These are phyloP conservation scores for Muntiacus muntjak DNA, from an alignment of 2,113 vertebrate species.

Conservation along the genomic window DNA sequence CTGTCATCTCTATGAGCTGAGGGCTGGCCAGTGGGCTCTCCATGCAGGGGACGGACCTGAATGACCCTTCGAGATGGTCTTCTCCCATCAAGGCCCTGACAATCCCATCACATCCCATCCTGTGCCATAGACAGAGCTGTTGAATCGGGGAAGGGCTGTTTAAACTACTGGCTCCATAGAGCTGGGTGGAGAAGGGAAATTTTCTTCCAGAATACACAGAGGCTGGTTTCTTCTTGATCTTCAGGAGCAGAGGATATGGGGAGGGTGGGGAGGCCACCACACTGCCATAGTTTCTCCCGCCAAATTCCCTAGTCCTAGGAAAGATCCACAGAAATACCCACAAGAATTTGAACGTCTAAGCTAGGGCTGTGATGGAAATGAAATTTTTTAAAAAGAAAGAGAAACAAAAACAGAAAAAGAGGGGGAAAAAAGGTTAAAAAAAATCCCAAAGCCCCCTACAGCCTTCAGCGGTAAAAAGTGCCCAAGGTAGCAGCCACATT, in stretches of 20 bases:
- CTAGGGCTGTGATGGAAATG: slow-evolving; percentile 51
- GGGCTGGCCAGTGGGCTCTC: not conserved
- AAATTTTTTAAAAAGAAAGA: slow-evolving; percentile 50
- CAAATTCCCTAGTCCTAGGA: slow-evolving; percentile 68
- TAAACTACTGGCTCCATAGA: slow-evolving; percentile 26
- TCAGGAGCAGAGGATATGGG: slow-evolving; percentile 37
- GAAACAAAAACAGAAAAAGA: slow-evolving; percentile 37
- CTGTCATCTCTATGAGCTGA: not conserved
- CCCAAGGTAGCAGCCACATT: not conserved
- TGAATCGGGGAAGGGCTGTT: slow-evolving; percentile 15
- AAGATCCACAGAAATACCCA: slow-evolving; percentile 73
- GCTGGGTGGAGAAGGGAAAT: slow-evolving; percentile 54
- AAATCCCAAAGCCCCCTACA: not conserved
- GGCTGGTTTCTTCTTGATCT: slow-evolving; percentile 41
- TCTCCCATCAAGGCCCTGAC: not conserved
- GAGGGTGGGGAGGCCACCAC: slow-evolving; percentile 43
- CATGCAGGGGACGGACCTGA: not conserved
- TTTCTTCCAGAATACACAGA: slow-evolving; percentile 68
- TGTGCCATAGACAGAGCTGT: not conserved
- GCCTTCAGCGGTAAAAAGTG: not conserved
- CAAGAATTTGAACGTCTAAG: slow-evolving; percentile 74
- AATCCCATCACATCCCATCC: not conserved
- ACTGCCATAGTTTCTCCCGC: slow-evolving; percentile 56
- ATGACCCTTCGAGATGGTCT: not conserved
- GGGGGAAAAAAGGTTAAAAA: not conserved